A percentile compares a stretch with the other conserved stretches of the same genome.
Evolutionary conservation across 2,797 vertebrate species (phyloP).

Genomic region (Lophotriccus pileatus): DNA sequence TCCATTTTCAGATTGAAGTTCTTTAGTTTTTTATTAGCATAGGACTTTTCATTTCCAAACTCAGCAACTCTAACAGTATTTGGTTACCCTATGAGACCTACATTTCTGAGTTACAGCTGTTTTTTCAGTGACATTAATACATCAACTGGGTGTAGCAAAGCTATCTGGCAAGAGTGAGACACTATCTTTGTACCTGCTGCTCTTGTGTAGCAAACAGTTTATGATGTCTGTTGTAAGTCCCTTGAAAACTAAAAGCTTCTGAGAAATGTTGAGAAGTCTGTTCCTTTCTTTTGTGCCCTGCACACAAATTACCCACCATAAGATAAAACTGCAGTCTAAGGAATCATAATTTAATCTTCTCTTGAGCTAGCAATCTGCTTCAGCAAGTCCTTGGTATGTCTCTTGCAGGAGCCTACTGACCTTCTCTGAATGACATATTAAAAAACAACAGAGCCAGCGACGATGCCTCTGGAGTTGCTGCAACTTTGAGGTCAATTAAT

Average conservation of each 20-base stretch:
- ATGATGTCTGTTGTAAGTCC: conserved; percentile 10
- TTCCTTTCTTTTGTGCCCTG: neutral
- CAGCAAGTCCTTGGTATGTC: neutral
- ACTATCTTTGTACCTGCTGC: neutral
- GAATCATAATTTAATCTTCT: conserved; percentile 44
- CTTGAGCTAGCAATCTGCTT: conserved; percentile 7
- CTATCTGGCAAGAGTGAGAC: neutral
- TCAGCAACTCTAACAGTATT: conserved; percentile 5
- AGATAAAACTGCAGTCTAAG: conserved; percentile 26
- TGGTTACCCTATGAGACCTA: neutral
- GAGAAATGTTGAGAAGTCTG: neutral
- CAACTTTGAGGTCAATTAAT: conserved; percentile 48
- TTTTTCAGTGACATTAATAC: neutral
- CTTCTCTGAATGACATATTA: conserved; percentile 38
- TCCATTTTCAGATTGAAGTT: neutral
- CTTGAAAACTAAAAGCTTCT: conserved; percentile 31
- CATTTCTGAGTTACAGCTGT: neutral
- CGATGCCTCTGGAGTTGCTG: neutral
- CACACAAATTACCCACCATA: neutral
- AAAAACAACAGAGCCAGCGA: conserved; percentile 15
- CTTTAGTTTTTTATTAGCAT: neutral
- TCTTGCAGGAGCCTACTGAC: conserved; percentile 9
- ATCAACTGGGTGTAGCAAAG: neutral
- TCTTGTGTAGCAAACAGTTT: neutral
- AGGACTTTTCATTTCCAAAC: neutral